Conservation (phyloP, 1,140 invertebrate species). For the Bombus superbus region DNA sequence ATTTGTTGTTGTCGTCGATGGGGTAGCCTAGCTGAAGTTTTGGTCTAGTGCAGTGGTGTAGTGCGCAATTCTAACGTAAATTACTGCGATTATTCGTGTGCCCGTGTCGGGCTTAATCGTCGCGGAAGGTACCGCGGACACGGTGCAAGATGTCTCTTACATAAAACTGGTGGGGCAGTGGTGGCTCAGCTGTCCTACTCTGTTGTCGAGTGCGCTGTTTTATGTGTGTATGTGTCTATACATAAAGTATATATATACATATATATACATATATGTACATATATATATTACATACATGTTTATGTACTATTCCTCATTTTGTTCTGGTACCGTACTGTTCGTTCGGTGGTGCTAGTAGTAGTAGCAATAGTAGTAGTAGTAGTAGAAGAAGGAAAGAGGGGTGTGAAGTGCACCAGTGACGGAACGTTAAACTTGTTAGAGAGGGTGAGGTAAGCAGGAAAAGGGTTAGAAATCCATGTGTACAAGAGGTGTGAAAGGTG, state of each 20-base stretch:
- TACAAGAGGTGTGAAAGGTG: constrained; percentile 41
- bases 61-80: constrained; percentile 32
- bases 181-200: constrained; percentile 71
- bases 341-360: constrained; percentile 48
- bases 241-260: constrained; percentile 10
- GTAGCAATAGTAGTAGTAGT: constrained; percentile 23
- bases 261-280: background rate
- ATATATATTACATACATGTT: constrained; percentile 31
- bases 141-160: constrained; percentile 64
- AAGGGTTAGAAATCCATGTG: constrained; percentile 39
- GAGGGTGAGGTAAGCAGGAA: constrained; percentile 62
- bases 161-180: constrained; percentile 68
- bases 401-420: constrained; percentile 59
- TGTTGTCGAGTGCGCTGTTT: constrained; percentile 64
- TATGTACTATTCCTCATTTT: constrained; percentile 49
- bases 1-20: constrained; percentile 85
- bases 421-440: constrained; percentile 44
- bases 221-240: constrained; percentile 60
- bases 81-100: constrained; percentile 32
- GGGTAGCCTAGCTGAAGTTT: constrained; percentile 78
- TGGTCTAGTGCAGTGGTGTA: constrained; percentile 40
- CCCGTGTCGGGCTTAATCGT: constrained; percentile 39
- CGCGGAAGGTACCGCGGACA: constrained; percentile 25
- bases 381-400: constrained; percentile 31
- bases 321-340: constrained; percentile 50